phyloP scores from a whole-genome alignment of 2,888 invertebrate species.

The Dendrolimus pini region DNA sequence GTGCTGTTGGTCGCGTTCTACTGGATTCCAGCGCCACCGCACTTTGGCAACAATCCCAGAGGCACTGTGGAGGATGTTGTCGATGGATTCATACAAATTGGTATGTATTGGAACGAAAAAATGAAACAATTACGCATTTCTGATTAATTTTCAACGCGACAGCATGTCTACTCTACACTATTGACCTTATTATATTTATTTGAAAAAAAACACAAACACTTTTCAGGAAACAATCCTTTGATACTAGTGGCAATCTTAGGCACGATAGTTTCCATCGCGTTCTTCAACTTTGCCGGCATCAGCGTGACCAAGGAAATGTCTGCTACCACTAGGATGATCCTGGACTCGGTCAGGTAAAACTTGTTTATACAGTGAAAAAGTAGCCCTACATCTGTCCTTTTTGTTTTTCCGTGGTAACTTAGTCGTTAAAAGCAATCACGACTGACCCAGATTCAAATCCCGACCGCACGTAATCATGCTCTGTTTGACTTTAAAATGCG shows the following conservation, averaged over 20 bases:
- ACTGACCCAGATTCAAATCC: too few relatives aligned
- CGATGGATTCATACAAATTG: constrained; percentile 91
- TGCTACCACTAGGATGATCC: constrained; percentile 92
- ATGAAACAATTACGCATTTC: background rate
- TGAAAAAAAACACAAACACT: too few relatives aligned
- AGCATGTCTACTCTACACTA: background rate
- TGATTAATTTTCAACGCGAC: background rate
- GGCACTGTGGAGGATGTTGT: constrained; percentile 88
- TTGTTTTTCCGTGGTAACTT: too few relatives aligned
- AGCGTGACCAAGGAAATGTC: constrained; percentile 95
- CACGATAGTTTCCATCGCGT: constrained; percentile 90
- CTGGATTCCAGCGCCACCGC: constrained; percentile 84
- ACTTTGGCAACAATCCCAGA: constrained; percentile 85
- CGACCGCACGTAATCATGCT: too few relatives aligned
- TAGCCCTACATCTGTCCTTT: too few relatives aligned
- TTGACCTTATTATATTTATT: background rate
- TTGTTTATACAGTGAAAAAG: background rate
- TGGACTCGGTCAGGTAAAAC: constrained; percentile 83
- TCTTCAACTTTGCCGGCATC: constrained; percentile 95
- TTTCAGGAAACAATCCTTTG: constrained; percentile 49
- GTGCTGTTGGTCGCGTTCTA: constrained; percentile 78
- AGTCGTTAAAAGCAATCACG: too few relatives aligned
- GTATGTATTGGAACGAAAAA: constrained; percentile 41
- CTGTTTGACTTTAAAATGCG: too few relatives aligned
- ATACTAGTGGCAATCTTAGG: constrained; percentile 73